Percentiles rank a stretch among this genome's conserved stretches.
phyloP scores from a whole-genome alignment of 2,888 invertebrate species.

The Barypeithes pellucidus region DNA sequence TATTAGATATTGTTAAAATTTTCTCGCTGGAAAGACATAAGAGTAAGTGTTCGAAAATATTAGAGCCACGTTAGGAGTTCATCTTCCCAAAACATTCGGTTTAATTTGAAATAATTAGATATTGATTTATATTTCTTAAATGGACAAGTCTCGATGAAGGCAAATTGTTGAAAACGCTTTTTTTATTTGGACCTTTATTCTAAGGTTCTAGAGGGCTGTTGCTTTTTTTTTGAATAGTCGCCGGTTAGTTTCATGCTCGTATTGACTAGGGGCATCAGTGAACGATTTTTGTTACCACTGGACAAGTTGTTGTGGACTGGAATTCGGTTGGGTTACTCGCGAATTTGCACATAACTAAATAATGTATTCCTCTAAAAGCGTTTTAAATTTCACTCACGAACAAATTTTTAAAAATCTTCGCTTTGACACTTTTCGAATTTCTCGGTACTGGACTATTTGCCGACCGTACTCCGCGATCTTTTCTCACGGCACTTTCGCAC shows the following conservation, averaged over 20 bases:
- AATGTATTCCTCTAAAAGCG: not conserved
- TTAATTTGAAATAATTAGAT: too few relatives aligned
- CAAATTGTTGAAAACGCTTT: too few relatives aligned
- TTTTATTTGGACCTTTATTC: too few relatives aligned
- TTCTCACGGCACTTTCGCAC: slow-evolving; percentile 36
- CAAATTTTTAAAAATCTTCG: not conserved
- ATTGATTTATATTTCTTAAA: too few relatives aligned
- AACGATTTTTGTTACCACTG: not conserved
- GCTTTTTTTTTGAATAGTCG: too few relatives aligned
- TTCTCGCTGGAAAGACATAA: too few relatives aligned
- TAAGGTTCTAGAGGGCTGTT: too few relatives aligned
- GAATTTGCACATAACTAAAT: not conserved
- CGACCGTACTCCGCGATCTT: slow-evolving; percentile 35
- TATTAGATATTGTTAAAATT: not conserved
- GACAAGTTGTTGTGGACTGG: not conserved
- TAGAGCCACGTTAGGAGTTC: too few relatives aligned
- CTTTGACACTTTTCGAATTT: slow-evolving; percentile 5
- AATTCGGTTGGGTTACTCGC: not conserved
- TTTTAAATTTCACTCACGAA: slow-evolving; percentile 5
- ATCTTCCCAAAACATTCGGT: too few relatives aligned
- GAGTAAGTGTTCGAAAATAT: too few relatives aligned
- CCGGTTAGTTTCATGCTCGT: too few relatives aligned
- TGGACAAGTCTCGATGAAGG: too few relatives aligned
- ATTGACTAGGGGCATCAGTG: not conserved
- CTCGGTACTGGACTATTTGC: slow-evolving; percentile 46